These are phyloP conservation scores for Erannis defoliaria DNA, from an alignment of 2,888 invertebrate genomes.

Conservation along the genomic window DNA sequence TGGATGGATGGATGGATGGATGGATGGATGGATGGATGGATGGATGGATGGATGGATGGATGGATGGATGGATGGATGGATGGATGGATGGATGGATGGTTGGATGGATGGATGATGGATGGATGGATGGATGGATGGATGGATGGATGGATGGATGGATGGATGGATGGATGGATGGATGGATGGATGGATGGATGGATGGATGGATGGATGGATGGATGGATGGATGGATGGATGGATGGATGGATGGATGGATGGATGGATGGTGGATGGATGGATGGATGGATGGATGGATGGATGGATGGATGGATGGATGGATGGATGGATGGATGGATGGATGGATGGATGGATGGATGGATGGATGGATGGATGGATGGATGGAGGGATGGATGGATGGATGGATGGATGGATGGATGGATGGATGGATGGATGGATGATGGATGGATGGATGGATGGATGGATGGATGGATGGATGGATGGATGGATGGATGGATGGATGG, in stretches of 20 bases:
- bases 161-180: conserved; percentile 12
- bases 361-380: background rate
- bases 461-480: conserved; percentile 3
- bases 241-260: background rate
- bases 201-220: background rate
- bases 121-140: conserved; percentile 19
- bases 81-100: conserved; percentile 19
- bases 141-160: conserved; percentile 18
- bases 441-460: too few relatives aligned
- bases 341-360: background rate
- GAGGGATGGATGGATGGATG: background rate
- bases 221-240: background rate
- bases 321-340: background rate
- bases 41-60: conserved; percentile 19
- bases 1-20: conserved; percentile 18
- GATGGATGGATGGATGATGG: too few relatives aligned
- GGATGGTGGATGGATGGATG: too few relatives aligned
- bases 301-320: background rate
- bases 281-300: background rate
- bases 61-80: conserved; percentile 19
- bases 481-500: too few relatives aligned
- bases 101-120: too few relatives aligned
- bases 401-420: background rate
- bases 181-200: background rate
- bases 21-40: conserved; percentile 18